Percentiles rank a stretch among this genome's conserved stretches.
These are phyloP conservation scores for human (Homo sapiens) DNA, from an alignment of 2,113 vertebrate genomes.

Conservation along the genomic window GRCh38 chr11:10259501-10260000, in stretches of 20 bases:
- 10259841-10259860: constrained; percentile 38
- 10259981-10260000: background rate
- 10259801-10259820: constrained; percentile 81
- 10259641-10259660: constrained; percentile 71
- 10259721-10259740: constrained; percentile 66
- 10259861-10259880: background rate
- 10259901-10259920: constrained; percentile 40
- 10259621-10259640: constrained; percentile 78
- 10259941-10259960: constrained; percentile 10
- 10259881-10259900: constrained; percentile 20
- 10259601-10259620: constrained; percentile 76
- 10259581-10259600: constrained; percentile 70
- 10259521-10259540: constrained; percentile 38
- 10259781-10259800: constrained; percentile 77
- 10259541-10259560: constrained; percentile 54
- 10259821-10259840: constrained; percentile 56
- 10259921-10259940: background rate
- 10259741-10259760: constrained; percentile 55
- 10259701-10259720: constrained; percentile 65
- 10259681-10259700: constrained; percentile 64
- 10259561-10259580: constrained; percentile 51
- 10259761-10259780: constrained; percentile 60
- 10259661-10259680: constrained; percentile 79
- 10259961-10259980: constrained; percentile 8
- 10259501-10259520: constrained; percentile 62